Percentiles rank a stretch among this genome's conserved stretches.
Evolutionary conservation across 2,113 vertebrate genomes (phyloP).

Genomic region (Amblyornis subalaris): DNA sequence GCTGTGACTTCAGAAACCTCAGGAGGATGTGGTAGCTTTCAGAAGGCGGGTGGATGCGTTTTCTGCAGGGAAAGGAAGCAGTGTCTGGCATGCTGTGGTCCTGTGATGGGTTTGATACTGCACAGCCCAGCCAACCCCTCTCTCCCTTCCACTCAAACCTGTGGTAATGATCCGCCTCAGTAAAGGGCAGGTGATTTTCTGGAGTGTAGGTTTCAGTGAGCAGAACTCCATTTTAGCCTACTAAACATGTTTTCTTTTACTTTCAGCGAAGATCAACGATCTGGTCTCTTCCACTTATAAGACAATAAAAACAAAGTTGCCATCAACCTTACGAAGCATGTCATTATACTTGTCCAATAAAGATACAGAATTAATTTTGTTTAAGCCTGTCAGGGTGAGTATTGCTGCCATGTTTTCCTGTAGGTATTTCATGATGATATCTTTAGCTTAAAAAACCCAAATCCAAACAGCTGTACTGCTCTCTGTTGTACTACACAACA

Average conservation of each 20-base stretch:
- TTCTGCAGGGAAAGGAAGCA: neutral
- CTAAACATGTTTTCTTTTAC: constrained; percentile 23
- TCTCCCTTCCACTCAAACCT: neutral
- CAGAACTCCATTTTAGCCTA: neutral
- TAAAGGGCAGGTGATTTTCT: neutral
- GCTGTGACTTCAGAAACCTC: neutral
- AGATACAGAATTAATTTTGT: constrained; percentile 97
- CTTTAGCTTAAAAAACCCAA: neutral
- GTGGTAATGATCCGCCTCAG: neutral
- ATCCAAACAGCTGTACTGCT: neutral
- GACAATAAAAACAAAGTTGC: constrained; percentile 91
- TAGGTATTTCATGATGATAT: neutral
- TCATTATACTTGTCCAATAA: constrained; percentile 93
- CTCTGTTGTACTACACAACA: fast-evolving
- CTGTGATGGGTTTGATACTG: neutral
- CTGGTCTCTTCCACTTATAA: constrained; percentile 87
- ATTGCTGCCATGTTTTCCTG: neutral
- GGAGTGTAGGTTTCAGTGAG: neutral
- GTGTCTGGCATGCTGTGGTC: neutral
- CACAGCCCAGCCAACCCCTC: neutral
- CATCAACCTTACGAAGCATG: constrained; percentile 90
- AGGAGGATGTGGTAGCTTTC: neutral
- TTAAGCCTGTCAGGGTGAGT: constrained; percentile 96
- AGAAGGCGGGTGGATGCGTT: neutral
- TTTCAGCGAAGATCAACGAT: constrained; percentile 92